Evolutionary conservation across 2,113 vertebrate genomes (phyloP), one percentile per base, ranked within the genome.

Genomic region (Pyrgilauda ruficollis): DNA sequence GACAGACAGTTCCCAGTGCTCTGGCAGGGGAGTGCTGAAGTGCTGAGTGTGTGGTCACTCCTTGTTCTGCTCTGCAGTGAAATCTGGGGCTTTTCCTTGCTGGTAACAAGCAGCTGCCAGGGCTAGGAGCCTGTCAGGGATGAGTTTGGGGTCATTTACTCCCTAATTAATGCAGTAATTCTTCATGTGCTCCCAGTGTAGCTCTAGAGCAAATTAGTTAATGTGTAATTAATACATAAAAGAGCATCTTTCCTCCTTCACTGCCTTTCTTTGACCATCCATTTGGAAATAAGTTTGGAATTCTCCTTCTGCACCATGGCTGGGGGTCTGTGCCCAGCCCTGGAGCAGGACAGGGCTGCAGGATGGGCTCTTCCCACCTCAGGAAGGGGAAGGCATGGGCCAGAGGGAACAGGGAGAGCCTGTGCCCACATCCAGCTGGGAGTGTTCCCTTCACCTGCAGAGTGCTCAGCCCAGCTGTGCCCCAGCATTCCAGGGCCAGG

Each of bases 151-250:
- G 90, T 95, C 47, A 43, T 96, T 95, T 88, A 23, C 61, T 92
- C 72, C 67, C 85, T 87, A 90, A 96, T 89, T 93, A 93, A 81
- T 83, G 86, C 79, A 81, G 79, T 86, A 77, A 81, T 78, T 95
- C 75, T 81, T 64, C 56, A 11, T 50, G 61, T 70, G 85, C 46
- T 93, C 79, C 75, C 0, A 0, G 59, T 74, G 72, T 70, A 87
- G 41, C 74, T 94, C 72, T 59, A 49, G 15, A 90, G 41, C 33
- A 68, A 87, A 90, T 46, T 72, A 89, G 37, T 5, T 94, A 81
- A 68, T 56, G 41, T 64, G 83, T 78, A 94, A 92, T 90, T 97
- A 89, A 93, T 69, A 66, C 23, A 49, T 66, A 35, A 58, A 92
- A 84, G 67, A 91, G 15, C 63, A 59, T 47, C 39, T 91, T 67